These are phyloP conservation scores for Acanthurus leucopareius DNA, from an alignment of 2,797 vertebrate genomes.

Conservation along the genomic window DNA sequence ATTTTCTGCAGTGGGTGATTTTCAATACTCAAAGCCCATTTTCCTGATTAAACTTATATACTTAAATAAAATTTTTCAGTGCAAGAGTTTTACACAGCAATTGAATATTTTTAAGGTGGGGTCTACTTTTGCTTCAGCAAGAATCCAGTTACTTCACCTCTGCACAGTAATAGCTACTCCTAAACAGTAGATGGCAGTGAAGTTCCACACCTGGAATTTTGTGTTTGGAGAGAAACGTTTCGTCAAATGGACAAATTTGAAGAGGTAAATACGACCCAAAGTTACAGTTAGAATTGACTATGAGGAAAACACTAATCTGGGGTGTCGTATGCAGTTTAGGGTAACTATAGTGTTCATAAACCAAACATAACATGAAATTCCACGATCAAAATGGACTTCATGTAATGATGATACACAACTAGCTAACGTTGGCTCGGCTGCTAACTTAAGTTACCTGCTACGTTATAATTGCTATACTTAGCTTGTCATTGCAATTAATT, in stretches of 20 bases:
- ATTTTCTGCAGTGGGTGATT: not conserved
- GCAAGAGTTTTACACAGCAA: not conserved
- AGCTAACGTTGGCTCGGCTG: not conserved
- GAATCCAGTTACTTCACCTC: no score
- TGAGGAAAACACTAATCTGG: not conserved
- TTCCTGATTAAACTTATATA: not conserved
- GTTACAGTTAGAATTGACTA: not conserved
- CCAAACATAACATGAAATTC: not conserved
- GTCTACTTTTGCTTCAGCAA: not conserved
- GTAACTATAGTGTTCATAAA: not conserved
- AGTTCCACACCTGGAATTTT: not conserved
- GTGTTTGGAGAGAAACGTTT: not conserved
- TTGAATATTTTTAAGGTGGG: not conserved
- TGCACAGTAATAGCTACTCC: slow-evolving; percentile 39
- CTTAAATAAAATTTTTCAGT: not conserved
- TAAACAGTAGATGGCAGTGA: slow-evolving; percentile 55
- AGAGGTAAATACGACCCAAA: slow-evolving; percentile 48
- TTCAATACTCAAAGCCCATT: not conserved
- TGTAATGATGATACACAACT: not conserved
- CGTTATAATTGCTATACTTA: not conserved
- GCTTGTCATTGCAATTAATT: not conserved
- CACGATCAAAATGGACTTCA: not conserved
- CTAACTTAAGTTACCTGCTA: no score
- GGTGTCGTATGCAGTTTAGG: not conserved
- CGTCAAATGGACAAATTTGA: slow-evolving; percentile 46